phyloP scores from a whole-genome alignment of 2,113 vertebrate genomes.

The Calyptommatus sinebrachiatus region DNA sequence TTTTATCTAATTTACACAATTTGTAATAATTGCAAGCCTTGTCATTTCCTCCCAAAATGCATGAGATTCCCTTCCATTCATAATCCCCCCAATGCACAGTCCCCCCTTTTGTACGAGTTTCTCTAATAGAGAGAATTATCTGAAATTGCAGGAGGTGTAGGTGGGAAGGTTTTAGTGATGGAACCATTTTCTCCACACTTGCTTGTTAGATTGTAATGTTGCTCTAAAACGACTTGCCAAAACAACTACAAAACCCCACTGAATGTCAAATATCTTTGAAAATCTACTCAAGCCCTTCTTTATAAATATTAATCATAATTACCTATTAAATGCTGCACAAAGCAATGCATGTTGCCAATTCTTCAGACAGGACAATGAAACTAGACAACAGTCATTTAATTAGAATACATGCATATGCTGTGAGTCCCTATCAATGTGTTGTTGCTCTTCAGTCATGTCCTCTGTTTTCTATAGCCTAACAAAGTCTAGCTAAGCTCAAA shows the following conservation, averaged over 20 bases:
- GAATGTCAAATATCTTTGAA: conserved; percentile 32
- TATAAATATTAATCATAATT: conserved; percentile 57
- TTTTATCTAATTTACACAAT: conserved; percentile 64
- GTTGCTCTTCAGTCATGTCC: too few species aligned
- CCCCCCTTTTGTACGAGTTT: conserved; percentile 49
- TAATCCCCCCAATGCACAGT: too few species aligned
- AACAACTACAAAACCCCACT: not conserved
- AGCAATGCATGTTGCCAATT: conserved; percentile 22
- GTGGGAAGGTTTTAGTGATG: conserved; percentile 43
- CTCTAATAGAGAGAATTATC: conserved; percentile 60
- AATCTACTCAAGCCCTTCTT: conserved; percentile 32
- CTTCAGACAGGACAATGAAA: conserved; percentile 57
- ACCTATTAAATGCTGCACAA: conserved; percentile 58
- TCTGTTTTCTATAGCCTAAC: too few species aligned
- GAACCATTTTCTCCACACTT: conserved; percentile 32
- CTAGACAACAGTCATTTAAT: conserved; percentile 45
- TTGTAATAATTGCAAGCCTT: conserved; percentile 58
- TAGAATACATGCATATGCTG: conserved; percentile 15
- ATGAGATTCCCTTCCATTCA: too few species aligned
- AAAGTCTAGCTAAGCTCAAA: too few species aligned
- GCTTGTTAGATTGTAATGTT: conserved; percentile 52
- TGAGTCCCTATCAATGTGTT: conserved; percentile 8
- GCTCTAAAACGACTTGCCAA: conserved; percentile 43
- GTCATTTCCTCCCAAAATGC: conserved; percentile 38
- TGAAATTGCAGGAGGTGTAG: conserved; percentile 49